Base-by-base conservation (phyloP, 2,797 vertebrate genomes). In the Sebastes miniatus region DNA sequence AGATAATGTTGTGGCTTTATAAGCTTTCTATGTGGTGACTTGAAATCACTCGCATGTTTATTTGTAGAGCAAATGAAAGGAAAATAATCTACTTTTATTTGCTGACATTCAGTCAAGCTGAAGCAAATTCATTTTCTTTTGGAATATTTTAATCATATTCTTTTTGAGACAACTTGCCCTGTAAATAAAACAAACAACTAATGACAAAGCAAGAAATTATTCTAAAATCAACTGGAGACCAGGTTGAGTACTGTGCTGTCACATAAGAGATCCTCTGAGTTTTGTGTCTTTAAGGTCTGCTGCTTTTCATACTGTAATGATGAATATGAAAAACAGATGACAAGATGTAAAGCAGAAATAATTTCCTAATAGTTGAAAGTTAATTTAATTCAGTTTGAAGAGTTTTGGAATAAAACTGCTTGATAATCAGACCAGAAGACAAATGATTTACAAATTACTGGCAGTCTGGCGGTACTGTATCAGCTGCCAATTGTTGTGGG, bases 401-500 rank as follows among this genome's bases (percentile, higher is more conserved):
- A 18, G 63, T 54, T 16, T 47, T 54, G 13, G 24, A 39, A 56
- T 32, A 65, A 78, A 79, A 47, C 16, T 43, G 22, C n/a, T 27
- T 39, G 16, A 54, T 73, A 43, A 81, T 81, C 2, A 22, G 24
- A 36, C 31, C 39, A 76, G 62, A 14, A n/a, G 27, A 11, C 32
- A 76, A 36, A 20, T 11, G 11, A 47, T 79, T 69, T 76, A 29
- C 16, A 76, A 27, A 57, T 50, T n/a, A 43, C 13, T 79, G 76
- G 63, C 82, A 79, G 56, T 68, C 59, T 56, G 18, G 20, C 4
- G 27, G 1, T 62, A 3, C 9, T 34, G 56, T 5, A 18, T 76
- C 56, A 69, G n/a, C 63, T 76, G 74, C 67, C 59, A 80, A 18
- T 11, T 63, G 43, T 69, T 76, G 74, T 47, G 29, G 29, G 22